Evolutionary conservation across 2,888 invertebrate genomes (phyloP).

Genomic region (Coremacera marginata): DNA sequence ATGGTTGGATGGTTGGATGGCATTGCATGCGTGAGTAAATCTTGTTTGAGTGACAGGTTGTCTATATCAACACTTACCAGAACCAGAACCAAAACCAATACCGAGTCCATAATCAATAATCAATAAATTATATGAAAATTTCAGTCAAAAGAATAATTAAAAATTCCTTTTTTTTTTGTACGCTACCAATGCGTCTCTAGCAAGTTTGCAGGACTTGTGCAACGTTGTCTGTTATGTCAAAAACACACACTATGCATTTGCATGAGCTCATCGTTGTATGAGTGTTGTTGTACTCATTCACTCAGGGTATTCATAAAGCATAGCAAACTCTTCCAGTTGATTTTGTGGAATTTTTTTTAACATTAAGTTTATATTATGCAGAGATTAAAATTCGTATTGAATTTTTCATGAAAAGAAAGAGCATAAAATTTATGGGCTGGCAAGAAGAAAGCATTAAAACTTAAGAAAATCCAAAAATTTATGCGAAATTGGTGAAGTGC

Average conservation of each 20-base stretch:
- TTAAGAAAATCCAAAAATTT: neutral
- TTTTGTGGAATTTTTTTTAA: neutral
- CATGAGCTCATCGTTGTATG: neutral
- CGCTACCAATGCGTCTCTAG: neutral
- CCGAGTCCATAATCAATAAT: conserved; percentile 23
- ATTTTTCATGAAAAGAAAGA: neutral
- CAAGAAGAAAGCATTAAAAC: neutral
- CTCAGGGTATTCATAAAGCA: neutral
- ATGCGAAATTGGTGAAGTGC: conserved; percentile 20
- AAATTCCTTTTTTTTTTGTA: conserved; percentile 41
- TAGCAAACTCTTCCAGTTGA: neutral
- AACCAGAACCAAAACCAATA: neutral
- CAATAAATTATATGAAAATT: conserved; percentile 34
- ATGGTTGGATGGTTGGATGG: conserved; percentile 4
- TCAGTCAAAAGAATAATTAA: conserved; percentile 42
- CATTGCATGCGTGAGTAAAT: conserved; percentile 22
- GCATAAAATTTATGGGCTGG: conserved; percentile 2
- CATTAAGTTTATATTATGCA: conserved; percentile 19
- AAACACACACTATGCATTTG: neutral
- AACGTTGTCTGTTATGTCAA: conserved; percentile 16
- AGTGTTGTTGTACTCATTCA: neutral
- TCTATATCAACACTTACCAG: neutral
- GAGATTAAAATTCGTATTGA: conserved; percentile 17
- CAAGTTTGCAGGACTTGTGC: conserved; percentile 15
- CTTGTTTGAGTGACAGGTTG: neutral